phyloP scores from a whole-genome alignment of 2,113 vertebrate species.

The Upupa epops region DNA sequence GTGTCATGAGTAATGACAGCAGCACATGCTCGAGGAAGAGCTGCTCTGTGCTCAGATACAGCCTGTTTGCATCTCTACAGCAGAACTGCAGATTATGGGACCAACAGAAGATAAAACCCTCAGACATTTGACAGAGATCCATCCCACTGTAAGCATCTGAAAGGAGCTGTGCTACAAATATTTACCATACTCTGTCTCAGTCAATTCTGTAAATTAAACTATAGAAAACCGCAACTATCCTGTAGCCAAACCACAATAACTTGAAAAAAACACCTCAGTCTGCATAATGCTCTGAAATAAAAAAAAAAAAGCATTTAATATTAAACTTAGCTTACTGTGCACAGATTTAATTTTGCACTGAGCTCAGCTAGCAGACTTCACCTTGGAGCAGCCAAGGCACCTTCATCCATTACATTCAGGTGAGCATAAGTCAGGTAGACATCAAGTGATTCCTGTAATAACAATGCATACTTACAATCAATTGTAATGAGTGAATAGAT shows the following conservation, averaged over 20 bases:
- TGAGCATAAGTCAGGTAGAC: not conserved
- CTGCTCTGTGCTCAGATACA: not conserved
- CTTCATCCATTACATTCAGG: not conserved
- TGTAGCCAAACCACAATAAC: conserved; percentile 21
- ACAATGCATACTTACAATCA: not conserved
- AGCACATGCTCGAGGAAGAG: not conserved
- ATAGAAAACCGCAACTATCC: not conserved
- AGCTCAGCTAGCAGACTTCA: not conserved
- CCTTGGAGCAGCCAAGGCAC: not conserved
- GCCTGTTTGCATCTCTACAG: not conserved
- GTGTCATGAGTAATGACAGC: not conserved
- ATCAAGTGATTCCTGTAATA: not conserved
- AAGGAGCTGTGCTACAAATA: not conserved
- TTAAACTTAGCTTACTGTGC: not conserved
- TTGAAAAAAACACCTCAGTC: not conserved
- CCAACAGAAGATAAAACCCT: not conserved
- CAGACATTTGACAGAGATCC: not conserved
- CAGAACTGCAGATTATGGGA: not conserved
- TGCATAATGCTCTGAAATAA: not conserved
- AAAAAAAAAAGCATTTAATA: not conserved
- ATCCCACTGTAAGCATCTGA: not conserved
- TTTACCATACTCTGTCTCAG: not conserved
- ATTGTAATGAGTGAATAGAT: not conserved
- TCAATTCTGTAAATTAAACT: not conserved
- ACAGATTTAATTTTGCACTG: not conserved